A percentile compares a stretch with the other conserved stretches of the same genome.
phyloP scores from a whole-genome alignment of 2,797 vertebrate species.

The Takifugu ocellatus region DNA sequence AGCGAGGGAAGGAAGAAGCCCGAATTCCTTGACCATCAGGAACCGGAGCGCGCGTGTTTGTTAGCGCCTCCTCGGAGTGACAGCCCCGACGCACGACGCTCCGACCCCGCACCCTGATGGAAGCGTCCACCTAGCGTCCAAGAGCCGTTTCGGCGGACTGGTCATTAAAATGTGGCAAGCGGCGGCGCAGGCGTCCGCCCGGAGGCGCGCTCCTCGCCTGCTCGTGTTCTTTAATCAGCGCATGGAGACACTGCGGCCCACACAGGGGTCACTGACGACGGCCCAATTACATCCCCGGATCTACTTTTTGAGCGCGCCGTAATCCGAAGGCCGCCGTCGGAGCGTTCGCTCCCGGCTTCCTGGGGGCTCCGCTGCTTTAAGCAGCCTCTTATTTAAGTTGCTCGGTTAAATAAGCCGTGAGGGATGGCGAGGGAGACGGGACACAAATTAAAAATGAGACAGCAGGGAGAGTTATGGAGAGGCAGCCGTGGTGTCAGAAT shows the following conservation, averaged over 20 bases:
- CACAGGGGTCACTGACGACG: slow-evolving; percentile 62
- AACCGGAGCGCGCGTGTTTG: slow-evolving; percentile 3
- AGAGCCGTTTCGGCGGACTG: slow-evolving; percentile 55
- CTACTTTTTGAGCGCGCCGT: slow-evolving; percentile 49
- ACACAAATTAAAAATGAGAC: slow-evolving; percentile 6
- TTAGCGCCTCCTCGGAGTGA: slow-evolving; percentile 1
- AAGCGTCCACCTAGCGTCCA: slow-evolving; percentile 52
- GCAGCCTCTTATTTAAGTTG: slow-evolving; percentile 28
- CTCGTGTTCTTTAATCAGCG: slow-evolving; percentile 70
- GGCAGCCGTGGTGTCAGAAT: slow-evolving; percentile 44
- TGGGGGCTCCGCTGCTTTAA: background rate
- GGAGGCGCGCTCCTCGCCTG: slow-evolving; percentile 53
- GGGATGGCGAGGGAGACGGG: background rate
- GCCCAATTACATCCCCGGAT: slow-evolving; percentile 67
- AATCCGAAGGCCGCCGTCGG: slow-evolving; percentile 32
- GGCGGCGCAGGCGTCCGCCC: slow-evolving; percentile 51
- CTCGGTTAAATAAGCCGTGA: slow-evolving; percentile 40
- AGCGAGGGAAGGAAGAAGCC: slow-evolving; percentile 12
- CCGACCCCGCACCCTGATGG: slow-evolving; percentile 34
- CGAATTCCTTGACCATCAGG: background rate
- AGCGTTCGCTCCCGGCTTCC: background rate
- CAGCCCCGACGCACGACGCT: slow-evolving; percentile 38
- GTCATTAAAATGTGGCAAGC: slow-evolving; percentile 69
- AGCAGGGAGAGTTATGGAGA: slow-evolving; percentile 18
- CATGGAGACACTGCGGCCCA: slow-evolving; percentile 49